A percentile compares a stretch with the other conserved stretches of the same genome.
Evolutionary conservation across 2,797 vertebrate species (phyloP).

Genomic region (Enteromius mattozi): DNA sequence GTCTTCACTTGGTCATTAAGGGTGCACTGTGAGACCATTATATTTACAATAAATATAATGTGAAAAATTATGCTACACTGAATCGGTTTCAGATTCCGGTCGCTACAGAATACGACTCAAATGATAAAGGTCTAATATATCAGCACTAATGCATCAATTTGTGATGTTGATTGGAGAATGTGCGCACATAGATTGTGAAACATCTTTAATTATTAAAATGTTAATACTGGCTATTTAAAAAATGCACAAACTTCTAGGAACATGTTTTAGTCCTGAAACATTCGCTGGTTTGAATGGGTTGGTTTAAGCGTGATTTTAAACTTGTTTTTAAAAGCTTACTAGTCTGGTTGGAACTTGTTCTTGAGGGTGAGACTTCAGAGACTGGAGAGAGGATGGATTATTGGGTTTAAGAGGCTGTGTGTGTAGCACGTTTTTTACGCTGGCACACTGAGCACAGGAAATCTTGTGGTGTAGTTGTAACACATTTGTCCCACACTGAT

Average conservation of each 20-base stretch:
- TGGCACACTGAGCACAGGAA: constrained; percentile 49
- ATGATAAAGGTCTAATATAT: neutral
- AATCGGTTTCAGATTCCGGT: neutral
- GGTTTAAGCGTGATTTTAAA: neutral
- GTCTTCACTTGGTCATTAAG: neutral
- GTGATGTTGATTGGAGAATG: neutral
- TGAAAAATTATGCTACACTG: neutral
- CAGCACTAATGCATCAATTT: neutral
- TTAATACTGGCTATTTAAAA: neutral
- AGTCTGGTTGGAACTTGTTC: neutral
- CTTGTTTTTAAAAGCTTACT: neutral
- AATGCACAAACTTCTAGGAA: neutral
- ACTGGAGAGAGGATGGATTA: neutral
- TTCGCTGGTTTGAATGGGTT: neutral
- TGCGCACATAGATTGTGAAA: neutral
- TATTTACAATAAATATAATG: neutral
- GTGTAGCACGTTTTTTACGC: neutral
- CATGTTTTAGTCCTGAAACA: neutral
- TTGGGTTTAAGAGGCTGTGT: neutral
- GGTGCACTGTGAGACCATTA: neutral
- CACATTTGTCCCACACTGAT: constrained; percentile 44
- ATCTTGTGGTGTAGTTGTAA: constrained; percentile 53
- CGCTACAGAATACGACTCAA: neutral
- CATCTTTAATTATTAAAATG: neutral
- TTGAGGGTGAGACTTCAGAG: neutral